Conservation (phyloP, 2,888 invertebrate species). For the Lapara coniferarum region DNA sequence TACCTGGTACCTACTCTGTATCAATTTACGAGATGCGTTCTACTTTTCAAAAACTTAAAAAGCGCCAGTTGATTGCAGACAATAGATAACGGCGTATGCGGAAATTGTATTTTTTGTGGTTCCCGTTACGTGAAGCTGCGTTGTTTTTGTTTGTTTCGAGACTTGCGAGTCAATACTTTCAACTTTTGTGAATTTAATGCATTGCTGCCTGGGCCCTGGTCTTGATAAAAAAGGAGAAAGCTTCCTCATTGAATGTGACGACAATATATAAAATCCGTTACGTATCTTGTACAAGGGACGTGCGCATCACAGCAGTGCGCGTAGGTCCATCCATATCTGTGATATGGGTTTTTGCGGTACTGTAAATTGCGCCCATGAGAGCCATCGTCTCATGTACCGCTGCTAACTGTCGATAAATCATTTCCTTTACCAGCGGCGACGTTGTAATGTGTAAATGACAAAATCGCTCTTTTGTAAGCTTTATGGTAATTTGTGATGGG, state of each 20-base stretch:
- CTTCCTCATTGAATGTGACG: slow-evolving; percentile 19
- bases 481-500: slow-evolving; percentile 38
- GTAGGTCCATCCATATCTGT: slow-evolving; percentile 42
- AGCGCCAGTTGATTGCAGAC: slow-evolving; percentile 30
- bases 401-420: slow-evolving; percentile 66
- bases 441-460: slow-evolving; percentile 30
- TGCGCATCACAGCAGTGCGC: slow-evolving; percentile 33
- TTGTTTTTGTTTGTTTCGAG: slow-evolving; percentile 5
- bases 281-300: slow-evolving; percentile 38
- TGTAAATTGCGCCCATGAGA: slow-evolving; percentile 63
- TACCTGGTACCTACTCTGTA: neutral
- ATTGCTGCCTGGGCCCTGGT: slow-evolving; percentile 1
- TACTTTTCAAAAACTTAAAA: slow-evolving; percentile 27
- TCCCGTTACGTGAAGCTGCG: slow-evolving; percentile 32
- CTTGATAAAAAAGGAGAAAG: slow-evolving; percentile 21
- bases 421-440: slow-evolving; percentile 49
- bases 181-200: slow-evolving; percentile 2
- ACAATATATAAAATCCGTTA: slow-evolving; percentile 35
- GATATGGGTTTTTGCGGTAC: slow-evolving; percentile 61
- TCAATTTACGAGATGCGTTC: slow-evolving; percentile 15
- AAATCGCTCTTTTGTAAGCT: slow-evolving; percentile 29
- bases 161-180: slow-evolving; percentile 2
- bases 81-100: slow-evolving; percentile 34
- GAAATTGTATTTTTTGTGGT: slow-evolving; percentile 33
- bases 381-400: slow-evolving; percentile 51